These are phyloP conservation scores for Amphilophus citrinellus DNA, from an alignment of 2,113 vertebrate species.

Conservation along the genomic window DNA sequence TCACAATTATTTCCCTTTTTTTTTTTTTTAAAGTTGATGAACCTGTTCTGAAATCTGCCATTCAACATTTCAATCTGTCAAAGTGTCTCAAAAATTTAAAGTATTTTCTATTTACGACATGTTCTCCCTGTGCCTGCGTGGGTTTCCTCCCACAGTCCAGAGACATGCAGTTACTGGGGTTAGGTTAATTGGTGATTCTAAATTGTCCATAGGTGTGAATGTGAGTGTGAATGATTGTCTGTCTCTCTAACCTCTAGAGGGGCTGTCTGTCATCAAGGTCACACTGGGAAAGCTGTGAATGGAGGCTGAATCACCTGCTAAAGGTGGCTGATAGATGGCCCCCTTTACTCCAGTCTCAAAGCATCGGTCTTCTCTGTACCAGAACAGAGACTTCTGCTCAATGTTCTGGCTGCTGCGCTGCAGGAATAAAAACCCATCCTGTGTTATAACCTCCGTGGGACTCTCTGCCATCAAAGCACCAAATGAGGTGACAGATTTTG, in stretches of 20 bases:
- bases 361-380: too few relatives aligned
- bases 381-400: neutral
- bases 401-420: neutral
- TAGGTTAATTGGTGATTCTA: too few relatives aligned
- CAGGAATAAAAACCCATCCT: neutral
- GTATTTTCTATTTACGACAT: neutral
- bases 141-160: too few relatives aligned
- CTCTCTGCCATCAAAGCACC: neutral
- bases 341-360: neutral
- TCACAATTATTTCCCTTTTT: neutral
- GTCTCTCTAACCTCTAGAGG: neutral
- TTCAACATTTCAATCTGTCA: neutral
- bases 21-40: neutral
- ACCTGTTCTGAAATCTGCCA: rapidly evolving
- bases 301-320: neutral
- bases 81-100: neutral
- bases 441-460: neutral
- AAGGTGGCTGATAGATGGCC: neutral
- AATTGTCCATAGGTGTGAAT: too few relatives aligned
- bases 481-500: neutral
- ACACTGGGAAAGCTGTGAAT: neutral
- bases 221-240: too few relatives aligned
- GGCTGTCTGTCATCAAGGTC: neutral
- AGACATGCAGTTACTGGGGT: too few relatives aligned
- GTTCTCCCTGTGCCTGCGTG: too few relatives aligned